These are phyloP conservation scores for Illadopsis cleaveri DNA, from an alignment of 2,113 vertebrate genomes.

Conservation along the genomic window DNA sequence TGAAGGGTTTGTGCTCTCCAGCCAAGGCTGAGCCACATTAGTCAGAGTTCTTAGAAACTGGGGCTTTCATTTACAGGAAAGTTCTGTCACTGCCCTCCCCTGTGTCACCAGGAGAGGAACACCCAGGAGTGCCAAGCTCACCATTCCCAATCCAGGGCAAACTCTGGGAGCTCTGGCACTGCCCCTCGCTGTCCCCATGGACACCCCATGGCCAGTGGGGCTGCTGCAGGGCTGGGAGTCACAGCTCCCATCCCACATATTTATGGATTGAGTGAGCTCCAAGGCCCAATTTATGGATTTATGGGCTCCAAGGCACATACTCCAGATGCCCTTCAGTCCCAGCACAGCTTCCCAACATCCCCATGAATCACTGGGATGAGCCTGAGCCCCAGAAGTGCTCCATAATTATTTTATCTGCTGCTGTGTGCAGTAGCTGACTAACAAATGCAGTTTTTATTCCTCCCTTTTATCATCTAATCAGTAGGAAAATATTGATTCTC, in stretches of 20 bases:
- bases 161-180: not conserved
- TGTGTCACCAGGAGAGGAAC: not conserved
- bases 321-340: rapidly evolving
- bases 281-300: too few relatives aligned
- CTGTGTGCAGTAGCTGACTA: not conserved
- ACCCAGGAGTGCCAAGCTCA: too few relatives aligned
- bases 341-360: not conserved
- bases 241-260: not conserved
- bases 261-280: not conserved
- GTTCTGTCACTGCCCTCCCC: not conserved
- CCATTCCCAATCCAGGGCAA: too few relatives aligned
- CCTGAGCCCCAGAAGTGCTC: not conserved
- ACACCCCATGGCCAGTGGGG: not conserved
- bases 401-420: not conserved
- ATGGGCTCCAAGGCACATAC: not conserved
- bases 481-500: not conserved
- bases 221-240: not conserved
- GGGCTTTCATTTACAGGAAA: not conserved
- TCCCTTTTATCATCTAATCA: not conserved
- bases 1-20: not conserved
- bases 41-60: slow-evolving; percentile 24
- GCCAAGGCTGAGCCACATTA: not conserved
- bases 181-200: not conserved
- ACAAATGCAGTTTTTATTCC: not conserved
- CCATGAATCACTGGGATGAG: not conserved